Base-by-base conservation (phyloP, 2,113 vertebrate genomes). In the Lates calcarifer region DNA sequence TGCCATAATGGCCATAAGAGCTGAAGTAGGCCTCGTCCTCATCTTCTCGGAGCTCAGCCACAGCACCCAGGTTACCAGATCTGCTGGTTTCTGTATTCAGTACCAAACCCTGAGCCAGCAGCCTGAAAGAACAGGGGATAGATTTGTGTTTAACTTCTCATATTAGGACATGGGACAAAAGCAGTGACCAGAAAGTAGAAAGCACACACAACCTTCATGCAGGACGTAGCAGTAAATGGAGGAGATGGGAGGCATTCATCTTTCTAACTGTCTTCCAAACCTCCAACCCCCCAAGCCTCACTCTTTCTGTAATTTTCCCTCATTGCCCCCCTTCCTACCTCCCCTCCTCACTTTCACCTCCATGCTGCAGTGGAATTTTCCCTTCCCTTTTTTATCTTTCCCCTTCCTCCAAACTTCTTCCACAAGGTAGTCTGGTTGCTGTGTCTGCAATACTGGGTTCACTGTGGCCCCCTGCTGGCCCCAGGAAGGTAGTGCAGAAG, bases 21-120 rank as follows among this genome's bases (percentile, higher is more conserved):
- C 96, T 95, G 95, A 99, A 99, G 94, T 99, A 99, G 90, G 97
- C 95, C 29, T 96, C 96, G 68, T 99, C 97, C 82, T 99, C 97
- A 3, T 99, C 96, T 77, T 98, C 97, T 0, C 89, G 91, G 29
- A 98, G 96, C 84, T 96, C 96, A 4, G 96, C 94, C 56, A 97
- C 83, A 24, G 94, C 28, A 15, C 93, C 83, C 51, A 91, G 55
- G 26, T 94, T 85, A 24, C 91, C 82, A 0, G 92, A 78, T 74
- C 83, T 92, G 74, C 91, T 47, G 76, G 94, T 94, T 87, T 96
- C 97, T 33, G 95, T 31, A 20, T 92, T 97, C 95, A 98, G 94
- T 93, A 99, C 96, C 92, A 99, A 93, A 89, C 96, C 95, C 92
- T 96, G 97, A 45, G 96, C 96, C 93, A 98, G 95, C 47, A 95